Conservation (phyloP, 2,113 vertebrate species). For the Gymnobelideus leadbeateri region DNA sequence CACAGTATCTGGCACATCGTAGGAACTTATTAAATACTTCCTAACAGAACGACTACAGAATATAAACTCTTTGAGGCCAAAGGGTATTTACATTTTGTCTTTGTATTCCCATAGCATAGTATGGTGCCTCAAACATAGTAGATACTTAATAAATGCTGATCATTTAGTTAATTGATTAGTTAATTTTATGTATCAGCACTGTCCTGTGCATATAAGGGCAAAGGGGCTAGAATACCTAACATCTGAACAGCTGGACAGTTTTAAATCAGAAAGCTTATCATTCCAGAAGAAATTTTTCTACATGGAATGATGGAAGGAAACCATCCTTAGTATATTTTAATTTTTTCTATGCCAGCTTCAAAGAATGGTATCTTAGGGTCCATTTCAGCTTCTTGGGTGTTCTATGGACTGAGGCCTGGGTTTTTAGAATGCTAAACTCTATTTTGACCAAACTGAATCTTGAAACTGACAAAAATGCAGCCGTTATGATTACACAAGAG, state of each 20-base stretch:
- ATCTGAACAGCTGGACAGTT: background rate
- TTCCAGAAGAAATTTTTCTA: background rate
- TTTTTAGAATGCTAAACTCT: constrained; percentile 45
- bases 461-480: constrained; percentile 62
- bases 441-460: constrained; percentile 52
- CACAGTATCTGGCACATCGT: background rate
- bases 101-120: background rate
- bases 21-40: background rate
- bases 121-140: background rate
- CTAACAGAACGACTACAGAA: background rate
- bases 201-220: background rate
- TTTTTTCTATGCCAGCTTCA: background rate
- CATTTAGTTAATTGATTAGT: background rate
- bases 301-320: background rate
- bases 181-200: background rate
- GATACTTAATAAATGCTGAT: background rate
- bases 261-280: background rate
- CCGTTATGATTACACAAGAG: constrained; percentile 72
- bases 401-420: constrained; percentile 21
- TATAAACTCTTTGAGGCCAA: background rate
- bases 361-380: background rate
- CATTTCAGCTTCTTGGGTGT: constrained; percentile 37
- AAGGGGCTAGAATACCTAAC: background rate
- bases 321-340: background rate
- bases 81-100: background rate